phyloP scores from a whole-genome alignment of 2,797 vertebrate genomes.

The Bradypus variegatus region DNA sequence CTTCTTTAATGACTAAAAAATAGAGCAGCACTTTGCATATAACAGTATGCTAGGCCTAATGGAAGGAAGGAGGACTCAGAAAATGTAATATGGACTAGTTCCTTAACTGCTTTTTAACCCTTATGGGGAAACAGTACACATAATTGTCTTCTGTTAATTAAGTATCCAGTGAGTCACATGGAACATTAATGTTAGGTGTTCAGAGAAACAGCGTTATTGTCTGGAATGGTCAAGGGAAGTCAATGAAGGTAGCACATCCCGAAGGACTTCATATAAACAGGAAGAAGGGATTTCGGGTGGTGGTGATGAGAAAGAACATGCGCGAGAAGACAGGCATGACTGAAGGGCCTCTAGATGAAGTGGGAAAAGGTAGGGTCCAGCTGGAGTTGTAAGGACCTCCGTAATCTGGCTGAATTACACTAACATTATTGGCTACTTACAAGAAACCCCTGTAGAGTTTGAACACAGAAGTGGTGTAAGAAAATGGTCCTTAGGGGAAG shows the following conservation, averaged over 20 bases:
- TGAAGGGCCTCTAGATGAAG: neutral
- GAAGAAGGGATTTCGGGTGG: neutral
- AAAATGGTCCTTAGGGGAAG: neutral
- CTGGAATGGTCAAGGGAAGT: neutral
- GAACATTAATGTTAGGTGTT: neutral
- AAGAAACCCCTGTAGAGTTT: neutral
- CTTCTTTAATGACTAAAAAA: neutral
- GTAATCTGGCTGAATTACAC: neutral
- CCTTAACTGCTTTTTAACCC: neutral
- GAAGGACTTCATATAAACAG: neutral
- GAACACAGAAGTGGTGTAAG: neutral
- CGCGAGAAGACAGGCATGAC: neutral
- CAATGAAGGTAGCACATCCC: neutral
- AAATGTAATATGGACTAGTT: neutral
- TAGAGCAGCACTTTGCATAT: neutral
- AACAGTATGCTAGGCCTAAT: neutral
- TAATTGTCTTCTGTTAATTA: neutral
- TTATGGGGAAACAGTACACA: neutral
- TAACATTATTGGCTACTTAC: neutral
- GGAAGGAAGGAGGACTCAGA: neutral
- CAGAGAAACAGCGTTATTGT: neutral
- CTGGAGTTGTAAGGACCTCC: neutral
- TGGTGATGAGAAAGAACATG: neutral
- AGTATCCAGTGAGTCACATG: neutral
- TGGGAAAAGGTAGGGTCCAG: neutral